Base-by-base conservation (phyloP, 64 coral and sea anemone genomes). In the Orbicella faveolata region DNA sequence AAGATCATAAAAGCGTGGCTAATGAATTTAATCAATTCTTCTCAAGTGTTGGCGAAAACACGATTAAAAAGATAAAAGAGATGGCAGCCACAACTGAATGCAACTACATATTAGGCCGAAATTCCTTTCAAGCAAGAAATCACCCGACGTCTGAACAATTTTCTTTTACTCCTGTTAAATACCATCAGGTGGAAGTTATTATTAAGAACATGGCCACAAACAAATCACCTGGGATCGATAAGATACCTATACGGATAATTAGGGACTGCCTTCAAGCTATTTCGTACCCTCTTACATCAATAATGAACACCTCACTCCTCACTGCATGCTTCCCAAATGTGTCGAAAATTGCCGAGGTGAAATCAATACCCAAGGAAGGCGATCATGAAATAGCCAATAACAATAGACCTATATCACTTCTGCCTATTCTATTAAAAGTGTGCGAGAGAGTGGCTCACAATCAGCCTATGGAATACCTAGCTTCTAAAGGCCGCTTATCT, bases 371-470 rank as follows among this genome's bases (percentile, higher is more conserved):
- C 21, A 77, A 88, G 14, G 86, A 88, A 10, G 73, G 86, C 33
- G 86, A 88, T 48, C 86, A 88, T 23, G 73, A 77, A 15, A 88
- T 88, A 11, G 63, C 89, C 48, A 57, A 72, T 15, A 83, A 83
- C 17, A 83, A 90, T 18, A 36, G 89, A 36, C 89, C 89, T 1
- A 77, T 90, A 18, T 90, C 78, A 15, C 68, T 90, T 6, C 68
- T 90, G 17, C 66, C 89, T 55, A 77, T 52, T 9, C 20, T 77
- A 83, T 94, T 82, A 10, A 94, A 94, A 75, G 64, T 88, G 63
- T 94, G 93, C 76, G 83, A 94, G 83, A 55, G 89, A 64, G 68
- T 90, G 57, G 93, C 93, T 11, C 52, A 90, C 48, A 90, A 90
- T 61, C 93, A 94, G 77, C 52, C 90, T 70, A 86, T 23, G 34